Evolutionary conservation across 2,888 invertebrate species (phyloP), one percentile per base, ranked within the genome.

Genomic region (Nephrocerus scutellatus): DNA sequence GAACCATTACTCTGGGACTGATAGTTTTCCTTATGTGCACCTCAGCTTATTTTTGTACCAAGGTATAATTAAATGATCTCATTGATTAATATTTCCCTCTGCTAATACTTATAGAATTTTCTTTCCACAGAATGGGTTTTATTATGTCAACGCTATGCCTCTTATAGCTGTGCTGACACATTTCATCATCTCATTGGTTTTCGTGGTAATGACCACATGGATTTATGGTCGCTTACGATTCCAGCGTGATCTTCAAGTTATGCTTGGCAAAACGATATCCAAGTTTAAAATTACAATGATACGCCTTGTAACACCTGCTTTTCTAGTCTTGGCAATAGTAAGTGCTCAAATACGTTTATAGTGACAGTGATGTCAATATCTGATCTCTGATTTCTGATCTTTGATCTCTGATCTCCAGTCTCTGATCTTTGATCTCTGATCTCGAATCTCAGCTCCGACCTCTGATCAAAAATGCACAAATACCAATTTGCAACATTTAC

Each of bases 161-260:
- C 56, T 53, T 21, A 47, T 63, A 33, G 52, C 57, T 15, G 42
- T 58, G 6, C 51, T 63, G 9, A 56, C 63, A 5, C 63, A 65
- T 29, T 43, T 60, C 4, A 44, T 54, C 14, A 56, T 86, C 14
- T 87, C 87, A 48, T 71, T 83, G 4, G 73, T 86, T 41, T 85
- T 93, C 67, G 75, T 88, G 9, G 61, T 84, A 29, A 82, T 86
- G 25, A 78, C 89, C 9, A 80, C 84, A 2, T 90, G 88, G 82
- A 80, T 81, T 21, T 90, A 91, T 58, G 91, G 90, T 45, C 71
- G 76, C 7, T 65, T 72, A 12, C 73, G 74, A 42, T 75, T 84
- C 37, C 73, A 75, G 31, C 68, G 73, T 15, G 85, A 85, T 55
- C 62, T 84, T 1, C 74, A 79, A 52, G 84, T 84, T 61, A 84